Conservation (phyloP, 2,888 invertebrate genomes). For the Rhamnusium bicolor region DNA sequence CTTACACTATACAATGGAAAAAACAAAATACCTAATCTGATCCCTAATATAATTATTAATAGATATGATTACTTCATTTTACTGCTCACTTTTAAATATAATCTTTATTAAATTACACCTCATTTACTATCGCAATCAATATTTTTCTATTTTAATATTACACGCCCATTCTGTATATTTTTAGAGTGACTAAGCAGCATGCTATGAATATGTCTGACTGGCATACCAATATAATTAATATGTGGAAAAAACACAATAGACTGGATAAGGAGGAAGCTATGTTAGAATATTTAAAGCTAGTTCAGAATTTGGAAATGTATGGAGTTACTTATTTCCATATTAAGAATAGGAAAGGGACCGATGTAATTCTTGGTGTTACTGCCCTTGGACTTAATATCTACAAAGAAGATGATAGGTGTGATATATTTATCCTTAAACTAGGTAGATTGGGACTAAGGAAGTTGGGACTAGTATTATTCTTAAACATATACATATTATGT, state of each 20-base stretch:
- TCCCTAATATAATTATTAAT: neutral
- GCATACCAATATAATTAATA: constrained; percentile 96
- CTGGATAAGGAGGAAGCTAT: constrained; percentile 96
- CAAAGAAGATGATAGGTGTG: constrained; percentile 94
- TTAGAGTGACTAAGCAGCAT: constrained; percentile 94
- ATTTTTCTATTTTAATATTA: neutral
- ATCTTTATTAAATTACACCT: neutral
- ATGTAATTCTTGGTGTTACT: constrained; percentile 96
- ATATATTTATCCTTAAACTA: neutral
- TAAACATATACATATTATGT: no score
- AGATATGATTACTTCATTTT: neutral
- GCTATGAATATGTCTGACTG: constrained; percentile 97
- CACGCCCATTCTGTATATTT: constrained; percentile 49
- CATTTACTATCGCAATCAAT: neutral
- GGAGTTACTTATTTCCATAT: constrained; percentile 99
- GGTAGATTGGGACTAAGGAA: no score
- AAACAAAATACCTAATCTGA: neutral
- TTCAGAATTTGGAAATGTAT: constrained; percentile 98
- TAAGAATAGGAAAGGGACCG: constrained; percentile 98
- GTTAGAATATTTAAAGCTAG: constrained; percentile 98
- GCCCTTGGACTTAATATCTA: constrained; percentile 98
- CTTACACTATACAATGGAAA: neutral
- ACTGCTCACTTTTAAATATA: neutral
- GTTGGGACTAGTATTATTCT: no score
- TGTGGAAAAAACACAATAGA: constrained; percentile 96